Evolutionary conservation across 1,140 invertebrate genomes (phyloP).

Genomic region (Drosophila oshimai): DNA sequence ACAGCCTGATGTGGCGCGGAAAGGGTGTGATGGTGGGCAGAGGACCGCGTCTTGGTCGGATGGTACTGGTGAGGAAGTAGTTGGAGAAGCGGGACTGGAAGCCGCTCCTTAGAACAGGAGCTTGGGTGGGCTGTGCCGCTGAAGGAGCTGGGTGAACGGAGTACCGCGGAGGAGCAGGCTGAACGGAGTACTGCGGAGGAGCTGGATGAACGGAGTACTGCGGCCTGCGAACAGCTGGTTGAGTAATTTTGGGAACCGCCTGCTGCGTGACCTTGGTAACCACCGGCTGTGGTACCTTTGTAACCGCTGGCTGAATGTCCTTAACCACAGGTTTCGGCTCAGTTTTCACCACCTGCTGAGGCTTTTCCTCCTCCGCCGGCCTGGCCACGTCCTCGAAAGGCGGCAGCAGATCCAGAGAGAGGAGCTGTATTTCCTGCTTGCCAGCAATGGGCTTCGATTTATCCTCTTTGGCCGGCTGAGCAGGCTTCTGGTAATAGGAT

Average conservation of each 20-base stretch:
- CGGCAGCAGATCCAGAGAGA: slow-evolving; percentile 57
- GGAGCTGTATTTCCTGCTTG: slow-evolving; percentile 23
- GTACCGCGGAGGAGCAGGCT: slow-evolving; percentile 1
- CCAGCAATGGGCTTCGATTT: slow-evolving; percentile 13
- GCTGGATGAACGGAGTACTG: too few relatives aligned
- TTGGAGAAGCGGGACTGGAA: slow-evolving; percentile 43
- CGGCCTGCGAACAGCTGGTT: not conserved
- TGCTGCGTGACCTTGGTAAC: not conserved
- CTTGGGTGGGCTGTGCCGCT: not conserved
- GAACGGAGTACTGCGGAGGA: not conserved
- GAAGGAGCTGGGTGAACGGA: slow-evolving; percentile 3
- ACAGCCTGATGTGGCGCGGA: slow-evolving; percentile 46
- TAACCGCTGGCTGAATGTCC: not conserved
- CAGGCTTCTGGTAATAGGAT: slow-evolving; percentile 53
- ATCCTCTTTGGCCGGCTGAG: slow-evolving; percentile 10
- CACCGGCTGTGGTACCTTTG: not conserved
- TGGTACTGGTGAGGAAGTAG: slow-evolving; percentile 61
- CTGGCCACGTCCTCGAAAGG: slow-evolving; percentile 46
- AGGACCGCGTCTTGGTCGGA: slow-evolving; percentile 56
- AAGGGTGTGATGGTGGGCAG: slow-evolving; percentile 73
- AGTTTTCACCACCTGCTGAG: not conserved
- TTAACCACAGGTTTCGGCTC: not conserved
- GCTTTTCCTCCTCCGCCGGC: slow-evolving; percentile 3
- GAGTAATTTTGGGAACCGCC: not conserved
- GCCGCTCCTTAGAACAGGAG: not conserved